These are phyloP conservation scores for Drosophila nikananu DNA, from an alignment of 1,140 invertebrate species.

Conservation along the genomic window DNA sequence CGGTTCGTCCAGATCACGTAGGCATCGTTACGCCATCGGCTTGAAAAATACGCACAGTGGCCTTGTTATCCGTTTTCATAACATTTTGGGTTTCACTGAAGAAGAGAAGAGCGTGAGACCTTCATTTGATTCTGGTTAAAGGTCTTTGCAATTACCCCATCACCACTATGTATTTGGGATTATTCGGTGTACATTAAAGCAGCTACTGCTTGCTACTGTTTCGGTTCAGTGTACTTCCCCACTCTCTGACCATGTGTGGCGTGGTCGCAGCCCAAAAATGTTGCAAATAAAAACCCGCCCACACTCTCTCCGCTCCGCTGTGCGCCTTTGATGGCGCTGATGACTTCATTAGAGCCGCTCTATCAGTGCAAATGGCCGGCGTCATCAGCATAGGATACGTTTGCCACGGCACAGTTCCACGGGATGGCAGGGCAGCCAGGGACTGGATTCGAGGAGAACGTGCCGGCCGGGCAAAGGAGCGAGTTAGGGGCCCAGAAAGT, in stretches of 20 bases:
- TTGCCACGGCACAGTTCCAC: neutral
- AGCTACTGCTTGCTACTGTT: neutral
- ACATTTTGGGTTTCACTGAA: neutral
- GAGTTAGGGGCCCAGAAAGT: conserved; percentile 34
- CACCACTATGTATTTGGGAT: neutral
- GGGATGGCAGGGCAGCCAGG: neutral
- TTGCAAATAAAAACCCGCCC: conserved; percentile 73
- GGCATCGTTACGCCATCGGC: conserved; percentile 78
- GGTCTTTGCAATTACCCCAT: conserved; percentile 1
- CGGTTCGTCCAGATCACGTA: conserved; percentile 71
- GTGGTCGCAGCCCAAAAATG: conserved; percentile 40
- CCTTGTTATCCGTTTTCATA: neutral
- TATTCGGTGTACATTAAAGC: neutral
- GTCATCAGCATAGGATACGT: conserved; percentile 53
- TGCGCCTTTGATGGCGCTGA: conserved; percentile 69
- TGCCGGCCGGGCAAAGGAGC: conserved; percentile 19
- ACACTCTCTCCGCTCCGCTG: conserved; percentile 34
- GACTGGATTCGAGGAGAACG: conserved; percentile 10
- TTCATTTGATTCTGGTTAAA: neutral
- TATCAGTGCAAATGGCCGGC: conserved; percentile 75
- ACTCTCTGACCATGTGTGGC: conserved; percentile 1
- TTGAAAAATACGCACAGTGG: conserved; percentile 30
- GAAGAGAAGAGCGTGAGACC: neutral
- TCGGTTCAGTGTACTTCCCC: neutral
- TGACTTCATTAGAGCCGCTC: conserved; percentile 81